These are phyloP conservation scores for Eurypyga helias DNA, from an alignment of 2,113 vertebrate genomes.

Conservation along the genomic window DNA sequence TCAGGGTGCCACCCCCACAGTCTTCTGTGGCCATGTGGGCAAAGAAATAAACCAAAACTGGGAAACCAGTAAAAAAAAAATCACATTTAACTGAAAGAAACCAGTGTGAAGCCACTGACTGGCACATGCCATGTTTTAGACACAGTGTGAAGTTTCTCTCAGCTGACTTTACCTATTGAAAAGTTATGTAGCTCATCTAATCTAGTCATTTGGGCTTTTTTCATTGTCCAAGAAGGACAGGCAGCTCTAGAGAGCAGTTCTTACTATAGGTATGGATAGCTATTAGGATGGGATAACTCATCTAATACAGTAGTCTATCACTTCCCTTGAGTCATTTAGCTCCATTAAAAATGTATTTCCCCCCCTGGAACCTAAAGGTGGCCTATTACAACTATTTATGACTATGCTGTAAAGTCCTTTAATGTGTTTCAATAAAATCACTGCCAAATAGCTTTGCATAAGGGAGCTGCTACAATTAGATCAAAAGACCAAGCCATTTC, in stretches of 20 bases:
- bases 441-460: constrained; percentile 11
- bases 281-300: not conserved
- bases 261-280: not conserved
- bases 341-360: constrained; percentile 12
- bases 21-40: rapidly evolving
- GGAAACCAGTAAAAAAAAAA: not conserved
- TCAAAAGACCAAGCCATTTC: not conserved
- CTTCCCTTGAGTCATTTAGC: not conserved
- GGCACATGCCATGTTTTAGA: not conserved
- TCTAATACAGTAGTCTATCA: not conserved
- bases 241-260: not conserved
- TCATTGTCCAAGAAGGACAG: not conserved
- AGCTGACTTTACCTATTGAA: not conserved
- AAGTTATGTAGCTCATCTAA: not conserved
- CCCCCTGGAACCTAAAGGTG: not conserved
- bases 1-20: not conserved
- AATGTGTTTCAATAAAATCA: constrained; percentile 27
- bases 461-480: not conserved
- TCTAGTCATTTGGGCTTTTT: not conserved
- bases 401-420: constrained; percentile 31
- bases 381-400: constrained; percentile 21
- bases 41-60: not conserved
- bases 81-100: not conserved
- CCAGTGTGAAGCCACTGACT: rapidly evolving
- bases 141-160: not conserved